Evolutionary conservation across 1,140 invertebrate species (phyloP).

Genomic region (Leptoteleia sp.): DNA sequence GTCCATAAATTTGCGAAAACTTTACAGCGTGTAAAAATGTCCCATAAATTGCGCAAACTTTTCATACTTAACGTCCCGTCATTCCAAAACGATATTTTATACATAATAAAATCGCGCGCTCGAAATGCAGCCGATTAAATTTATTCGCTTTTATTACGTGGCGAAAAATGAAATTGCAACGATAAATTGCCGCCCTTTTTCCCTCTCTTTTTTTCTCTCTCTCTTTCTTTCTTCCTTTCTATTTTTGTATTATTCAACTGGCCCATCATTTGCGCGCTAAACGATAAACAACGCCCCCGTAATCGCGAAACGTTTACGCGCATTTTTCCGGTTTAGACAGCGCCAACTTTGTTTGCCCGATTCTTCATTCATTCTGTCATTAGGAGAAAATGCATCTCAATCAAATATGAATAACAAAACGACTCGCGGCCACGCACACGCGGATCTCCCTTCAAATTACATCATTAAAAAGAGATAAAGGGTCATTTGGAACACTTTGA

Average conservation of each 20-base stretch:
- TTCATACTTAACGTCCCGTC: conserved; percentile 34
- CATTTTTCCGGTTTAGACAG: too few relatives aligned
- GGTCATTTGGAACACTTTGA: conserved; percentile 22
- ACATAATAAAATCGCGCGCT: conserved; percentile 9
- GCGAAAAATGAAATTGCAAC: too few relatives aligned
- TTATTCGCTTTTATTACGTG: too few relatives aligned
- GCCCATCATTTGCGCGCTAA: too few relatives aligned
- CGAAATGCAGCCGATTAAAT: too few relatives aligned
- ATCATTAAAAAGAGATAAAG: conserved; percentile 46
- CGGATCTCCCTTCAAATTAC: conserved; percentile 22
- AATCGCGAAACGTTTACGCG: too few relatives aligned
- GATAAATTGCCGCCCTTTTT: too few relatives aligned
- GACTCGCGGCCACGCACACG: too few relatives aligned
- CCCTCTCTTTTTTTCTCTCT: too few relatives aligned
- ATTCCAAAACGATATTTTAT: conserved; percentile 41
- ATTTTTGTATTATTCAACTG: too few relatives aligned
- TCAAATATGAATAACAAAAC: conserved; percentile 20
- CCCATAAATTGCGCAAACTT: conserved; percentile 50
- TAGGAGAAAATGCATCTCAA: conserved; percentile 17
- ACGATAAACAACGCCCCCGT: too few relatives aligned
- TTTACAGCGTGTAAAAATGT: conserved; percentile 55
- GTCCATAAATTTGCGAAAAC: conserved; percentile 39
- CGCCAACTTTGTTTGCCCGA: background rate
- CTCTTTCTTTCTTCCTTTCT: too few relatives aligned
- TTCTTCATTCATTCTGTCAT: conserved; percentile 27